phyloP scores from a whole-genome alignment of 2,797 vertebrate species.

The Paratrypauchen microcephalus region DNA sequence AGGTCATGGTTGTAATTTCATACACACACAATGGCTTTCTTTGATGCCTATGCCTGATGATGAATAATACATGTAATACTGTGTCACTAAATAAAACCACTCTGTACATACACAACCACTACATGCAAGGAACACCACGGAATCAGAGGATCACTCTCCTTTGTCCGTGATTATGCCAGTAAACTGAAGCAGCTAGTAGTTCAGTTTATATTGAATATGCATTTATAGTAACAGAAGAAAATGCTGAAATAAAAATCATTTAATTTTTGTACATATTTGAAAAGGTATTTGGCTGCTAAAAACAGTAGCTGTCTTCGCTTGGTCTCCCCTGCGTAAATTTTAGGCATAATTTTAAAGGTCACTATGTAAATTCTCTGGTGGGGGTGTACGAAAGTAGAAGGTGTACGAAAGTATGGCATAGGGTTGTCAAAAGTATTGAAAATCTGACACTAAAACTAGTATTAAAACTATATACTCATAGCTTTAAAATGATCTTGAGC shows the following conservation, averaged over 20 bases:
- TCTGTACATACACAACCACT: constrained; percentile 25
- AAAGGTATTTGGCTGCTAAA: too few relatives aligned
- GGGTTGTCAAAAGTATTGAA: too few relatives aligned
- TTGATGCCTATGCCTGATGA: constrained; percentile 40
- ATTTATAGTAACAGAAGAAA: background rate
- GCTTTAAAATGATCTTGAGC: too few relatives aligned
- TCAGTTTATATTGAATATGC: background rate
- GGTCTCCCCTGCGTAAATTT: background rate
- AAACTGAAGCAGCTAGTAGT: too few relatives aligned
- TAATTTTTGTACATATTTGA: too few relatives aligned
- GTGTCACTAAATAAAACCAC: constrained; percentile 28
- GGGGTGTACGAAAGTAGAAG: too few relatives aligned
- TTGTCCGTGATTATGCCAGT: constrained; percentile 15
- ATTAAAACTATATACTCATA: too few relatives aligned
- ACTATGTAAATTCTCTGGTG: background rate
- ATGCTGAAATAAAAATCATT: too few relatives aligned
- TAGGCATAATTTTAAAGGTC: background rate
- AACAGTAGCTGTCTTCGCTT: background rate
- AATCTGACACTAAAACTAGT: too few relatives aligned
- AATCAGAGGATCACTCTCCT: constrained; percentile 13
- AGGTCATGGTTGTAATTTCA: constrained; percentile 59
- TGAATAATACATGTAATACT: constrained; percentile 65
- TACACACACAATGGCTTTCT: constrained; percentile 23
- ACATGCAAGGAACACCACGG: constrained; percentile 25
- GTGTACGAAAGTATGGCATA: too few relatives aligned